phyloP scores from a whole-genome alignment of 2,113 vertebrate species.

The Rhabdomys dilectus region DNA sequence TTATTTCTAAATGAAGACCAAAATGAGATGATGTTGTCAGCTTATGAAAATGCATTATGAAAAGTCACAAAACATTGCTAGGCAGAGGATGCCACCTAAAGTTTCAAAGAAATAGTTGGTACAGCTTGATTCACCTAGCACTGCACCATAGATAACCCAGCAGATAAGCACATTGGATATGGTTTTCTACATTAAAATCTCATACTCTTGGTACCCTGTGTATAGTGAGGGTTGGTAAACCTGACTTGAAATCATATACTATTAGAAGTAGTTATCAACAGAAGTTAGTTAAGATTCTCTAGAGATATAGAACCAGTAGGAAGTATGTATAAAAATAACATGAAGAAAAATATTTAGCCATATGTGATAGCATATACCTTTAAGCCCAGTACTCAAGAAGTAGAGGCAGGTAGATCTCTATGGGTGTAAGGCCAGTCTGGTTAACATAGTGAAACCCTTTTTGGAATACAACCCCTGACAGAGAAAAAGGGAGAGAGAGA shows the following conservation, averaged over 20 bases:
- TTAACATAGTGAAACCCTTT: not conserved
- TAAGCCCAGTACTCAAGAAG: not conserved
- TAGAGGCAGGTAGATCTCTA: not conserved
- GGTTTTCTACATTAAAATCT: not conserved
- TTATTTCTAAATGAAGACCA: constrained; percentile 67
- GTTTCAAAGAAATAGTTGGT: not conserved
- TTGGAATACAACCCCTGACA: not conserved
- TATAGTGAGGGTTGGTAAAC: not conserved
- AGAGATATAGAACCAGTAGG: not conserved
- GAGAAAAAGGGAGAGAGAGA: not conserved
- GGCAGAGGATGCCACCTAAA: not conserved
- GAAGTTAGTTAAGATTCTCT: not conserved
- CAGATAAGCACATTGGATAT: not conserved
- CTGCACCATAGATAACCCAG: not conserved
- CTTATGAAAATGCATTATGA: constrained; percentile 64
- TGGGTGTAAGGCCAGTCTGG: not conserved
- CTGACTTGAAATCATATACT: not conserved
- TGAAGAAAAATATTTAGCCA: not conserved
- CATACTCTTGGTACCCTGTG: not conserved
- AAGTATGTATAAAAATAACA: not conserved
- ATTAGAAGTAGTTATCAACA: not conserved
- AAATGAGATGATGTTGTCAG: constrained; percentile 68
- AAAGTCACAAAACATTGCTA: constrained; percentile 53
- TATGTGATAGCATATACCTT: not conserved
- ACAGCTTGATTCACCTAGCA: not conserved